Evolutionary conservation across 2,888 invertebrate genomes (phyloP), one percentile per base, ranked within the genome.

Genomic region (Chouioia cunea): DNA sequence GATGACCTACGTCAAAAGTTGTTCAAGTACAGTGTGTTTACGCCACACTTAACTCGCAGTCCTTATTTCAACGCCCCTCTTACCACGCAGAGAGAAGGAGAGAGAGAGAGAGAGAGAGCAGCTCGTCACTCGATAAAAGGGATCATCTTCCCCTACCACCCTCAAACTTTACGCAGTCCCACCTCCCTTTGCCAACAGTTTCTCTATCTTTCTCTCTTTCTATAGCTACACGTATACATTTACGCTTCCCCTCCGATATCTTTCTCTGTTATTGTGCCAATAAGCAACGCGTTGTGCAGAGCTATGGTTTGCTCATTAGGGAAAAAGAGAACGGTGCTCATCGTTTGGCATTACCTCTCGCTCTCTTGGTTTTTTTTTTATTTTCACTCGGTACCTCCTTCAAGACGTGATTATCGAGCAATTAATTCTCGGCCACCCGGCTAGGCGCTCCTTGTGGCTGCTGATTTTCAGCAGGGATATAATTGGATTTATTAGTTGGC

Each of bases 61-160:
- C 4, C 36, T 36, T 36, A 36, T 36, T 36, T 12, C 36, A 36
- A 6, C 6, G 36, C 36, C 6, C 36, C 36, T 12, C 36, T 1
- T 10, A 36, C 4, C 36, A 10, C 36, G 36, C n/a, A n/a, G n/a
- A n/a, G n/a, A n/a, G n/a, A n/a, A n/a, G n/a, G n/a, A n/a, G n/a
- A n/a, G n/a, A n/a, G n/a, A n/a, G n/a, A n/a, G n/a, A n/a, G n/a
- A n/a, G n/a, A n/a, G n/a, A n/a, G n/a, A n/a, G n/a, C n/a, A n/a
- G n/a, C n/a, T 57, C 63, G 68, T 56, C 54, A 48, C 54, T 65
- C 65, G 59, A 65, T 65, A 70, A 70, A 65, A n/a, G 67, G 70
- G 54, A 54, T 52, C 53, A 27, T 36, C 36, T 44, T 50, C 46
- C 47, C 15, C 22, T 27, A 18, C 54, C 54, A 27, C 8, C 36